phyloP scores from a whole-genome alignment of 2,888 invertebrate genomes.

The Syritta pipiens region DNA sequence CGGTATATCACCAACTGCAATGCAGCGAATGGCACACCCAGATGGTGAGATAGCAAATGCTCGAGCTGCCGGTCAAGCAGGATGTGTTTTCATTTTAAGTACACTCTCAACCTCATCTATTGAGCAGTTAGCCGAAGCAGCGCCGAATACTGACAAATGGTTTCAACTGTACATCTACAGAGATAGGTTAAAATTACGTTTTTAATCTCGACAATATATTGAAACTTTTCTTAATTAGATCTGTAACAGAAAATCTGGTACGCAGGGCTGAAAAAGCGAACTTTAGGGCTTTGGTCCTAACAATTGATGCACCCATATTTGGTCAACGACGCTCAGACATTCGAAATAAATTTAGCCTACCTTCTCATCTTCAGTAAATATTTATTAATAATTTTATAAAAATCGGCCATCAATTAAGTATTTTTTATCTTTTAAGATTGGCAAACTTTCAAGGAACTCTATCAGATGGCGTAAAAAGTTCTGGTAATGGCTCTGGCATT shows the following conservation, averaged over 20 bases:
- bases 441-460: slow-evolving; percentile 87
- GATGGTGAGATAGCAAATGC: slow-evolving; percentile 93
- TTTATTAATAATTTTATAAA: neutral
- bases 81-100: slow-evolving; percentile 89
- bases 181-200: slow-evolving; percentile 82
- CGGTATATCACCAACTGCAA: slow-evolving; percentile 93
- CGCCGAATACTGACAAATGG: slow-evolving; percentile 90
- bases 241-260: slow-evolving; percentile 86
- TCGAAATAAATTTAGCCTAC: slow-evolving; percentile 90
- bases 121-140: slow-evolving; percentile 90
- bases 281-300: slow-evolving; percentile 92
- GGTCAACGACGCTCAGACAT: slow-evolving; percentile 90
- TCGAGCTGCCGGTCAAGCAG: slow-evolving; percentile 88
- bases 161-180: slow-evolving; percentile 95
- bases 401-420: neutral
- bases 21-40: slow-evolving; percentile 94
- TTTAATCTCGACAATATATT: neutral
- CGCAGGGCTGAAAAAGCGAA: slow-evolving; percentile 89
- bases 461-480: slow-evolving; percentile 73
- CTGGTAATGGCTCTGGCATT: slow-evolving; percentile 83
- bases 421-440: slow-evolving; percentile 81
- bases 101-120: slow-evolving; percentile 92
- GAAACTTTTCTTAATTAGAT: slow-evolving; percentile 77
- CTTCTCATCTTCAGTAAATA: slow-evolving; percentile 84
- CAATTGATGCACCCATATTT: slow-evolving; percentile 93